A percentile compares a stretch with the other conserved stretches of the same genome.
Conservation (phyloP, 2,797 vertebrate genomes). For the Coracias cyanogaster region DNA sequence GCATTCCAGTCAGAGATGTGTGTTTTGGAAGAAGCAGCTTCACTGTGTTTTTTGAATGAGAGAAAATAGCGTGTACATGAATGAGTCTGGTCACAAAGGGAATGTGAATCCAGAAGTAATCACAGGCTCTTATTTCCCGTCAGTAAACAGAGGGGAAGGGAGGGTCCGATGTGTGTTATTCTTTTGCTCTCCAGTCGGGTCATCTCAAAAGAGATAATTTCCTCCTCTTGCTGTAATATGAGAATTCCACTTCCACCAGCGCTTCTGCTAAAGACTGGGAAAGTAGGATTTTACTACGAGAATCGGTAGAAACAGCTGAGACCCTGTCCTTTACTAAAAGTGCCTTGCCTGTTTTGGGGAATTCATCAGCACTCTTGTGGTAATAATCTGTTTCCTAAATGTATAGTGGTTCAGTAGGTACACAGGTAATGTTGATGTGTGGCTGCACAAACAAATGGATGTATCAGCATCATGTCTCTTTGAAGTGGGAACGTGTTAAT, state of each 20-base stretch:
- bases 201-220: neutral
- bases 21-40: neutral
- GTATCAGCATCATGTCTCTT: neutral
- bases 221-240: neutral
- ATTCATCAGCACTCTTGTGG: neutral
- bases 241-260: neutral
- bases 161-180: neutral
- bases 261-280: neutral
- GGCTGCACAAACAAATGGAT: neutral
- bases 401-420: neutral
- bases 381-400: neutral
- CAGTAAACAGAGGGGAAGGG: neutral
- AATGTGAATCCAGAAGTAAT: neutral
- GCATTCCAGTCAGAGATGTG: fast-evolving
- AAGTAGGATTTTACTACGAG: neutral
- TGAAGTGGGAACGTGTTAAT: neutral
- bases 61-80: neutral
- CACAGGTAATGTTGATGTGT: neutral
- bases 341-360: neutral
- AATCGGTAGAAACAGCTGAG: neutral
- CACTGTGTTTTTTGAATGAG: neutral
- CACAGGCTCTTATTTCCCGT: neutral
- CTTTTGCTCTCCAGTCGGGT: neutral
- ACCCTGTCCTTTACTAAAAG: neutral
- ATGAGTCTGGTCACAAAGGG: neutral